phyloP scores from a whole-genome alignment of 2,888 invertebrate species.

The Ectemnius cavifrons region DNA sequence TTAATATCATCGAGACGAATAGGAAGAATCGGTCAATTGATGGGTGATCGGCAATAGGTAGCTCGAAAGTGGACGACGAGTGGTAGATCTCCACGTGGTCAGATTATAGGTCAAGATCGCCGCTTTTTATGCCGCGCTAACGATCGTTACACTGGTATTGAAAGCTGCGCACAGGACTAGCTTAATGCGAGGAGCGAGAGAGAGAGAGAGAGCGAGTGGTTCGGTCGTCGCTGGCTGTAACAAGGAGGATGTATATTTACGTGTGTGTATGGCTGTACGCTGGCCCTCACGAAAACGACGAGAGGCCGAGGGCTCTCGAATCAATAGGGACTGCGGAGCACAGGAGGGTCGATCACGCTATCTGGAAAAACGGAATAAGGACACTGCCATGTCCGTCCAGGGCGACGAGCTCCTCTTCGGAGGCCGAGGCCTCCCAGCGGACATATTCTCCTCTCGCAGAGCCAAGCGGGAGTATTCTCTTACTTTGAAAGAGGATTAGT shows the following conservation, averaged over 20 bases:
- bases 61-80: neutral
- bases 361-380: neutral
- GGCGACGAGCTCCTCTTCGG: neutral
- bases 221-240: neutral
- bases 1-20: neutral
- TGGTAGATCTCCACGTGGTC: conserved; percentile 1
- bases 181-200: neutral
- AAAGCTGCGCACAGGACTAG: conserved; percentile 1
- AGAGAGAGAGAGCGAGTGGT: neutral
- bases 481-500: conserved; percentile 8
- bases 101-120: conserved; percentile 10
- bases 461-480: too few species aligned
- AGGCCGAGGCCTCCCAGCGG: conserved; percentile 4
- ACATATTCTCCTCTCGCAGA: neutral
- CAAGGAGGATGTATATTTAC: conserved; percentile 7
- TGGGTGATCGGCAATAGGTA: conserved; percentile 11
- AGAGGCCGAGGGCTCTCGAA: neutral
- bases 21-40: neutral
- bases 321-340: conserved; percentile 26
- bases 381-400: neutral
- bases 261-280: neutral
- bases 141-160: conserved; percentile 1
- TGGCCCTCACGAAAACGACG: neutral
- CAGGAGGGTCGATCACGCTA: conserved; percentile 47
- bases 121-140: conserved; percentile 3